A percentile compares a stretch with the other conserved stretches of the same genome.
Conservation (phyloP, 2,797 vertebrate genomes). For the Eidolon dupreanum region DNA sequence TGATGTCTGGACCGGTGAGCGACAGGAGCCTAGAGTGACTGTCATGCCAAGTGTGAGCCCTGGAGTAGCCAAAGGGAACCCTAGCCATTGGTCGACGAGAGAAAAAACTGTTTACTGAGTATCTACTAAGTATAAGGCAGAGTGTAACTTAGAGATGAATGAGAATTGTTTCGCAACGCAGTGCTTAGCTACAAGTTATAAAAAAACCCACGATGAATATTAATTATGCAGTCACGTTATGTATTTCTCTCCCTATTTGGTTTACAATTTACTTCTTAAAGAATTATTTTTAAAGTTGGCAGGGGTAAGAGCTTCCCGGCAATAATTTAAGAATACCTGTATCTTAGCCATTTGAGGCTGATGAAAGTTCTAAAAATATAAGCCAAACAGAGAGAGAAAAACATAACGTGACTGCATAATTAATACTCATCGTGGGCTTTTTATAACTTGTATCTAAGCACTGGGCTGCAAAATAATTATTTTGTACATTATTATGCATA, state of each 20-base stretch:
- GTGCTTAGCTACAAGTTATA: no score
- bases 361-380: slow-evolving; percentile 37
- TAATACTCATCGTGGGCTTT: slow-evolving; percentile 2
- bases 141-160: neutral
- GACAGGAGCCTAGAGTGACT: neutral
- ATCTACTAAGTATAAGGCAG: neutral
- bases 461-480: slow-evolving; percentile 26
- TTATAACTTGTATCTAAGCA: slow-evolving; percentile 11
- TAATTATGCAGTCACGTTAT: no score
- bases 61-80: neutral
- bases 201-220: no score
- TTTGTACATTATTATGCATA: neutral
- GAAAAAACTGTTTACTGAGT: neutral
- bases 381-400: neutral
- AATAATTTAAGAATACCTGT: neutral
- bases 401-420: neutral
- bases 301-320: neutral
- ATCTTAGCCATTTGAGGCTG: neutral
- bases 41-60: neutral
- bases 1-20: neutral
- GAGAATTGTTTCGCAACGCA: no score
- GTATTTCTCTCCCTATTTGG: neutral
- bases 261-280: neutral
- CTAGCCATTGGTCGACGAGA: neutral
- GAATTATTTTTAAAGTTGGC: neutral